Conservation (phyloP, 2,888 invertebrate genomes). For the Aleiodes leptofemur region DNA sequence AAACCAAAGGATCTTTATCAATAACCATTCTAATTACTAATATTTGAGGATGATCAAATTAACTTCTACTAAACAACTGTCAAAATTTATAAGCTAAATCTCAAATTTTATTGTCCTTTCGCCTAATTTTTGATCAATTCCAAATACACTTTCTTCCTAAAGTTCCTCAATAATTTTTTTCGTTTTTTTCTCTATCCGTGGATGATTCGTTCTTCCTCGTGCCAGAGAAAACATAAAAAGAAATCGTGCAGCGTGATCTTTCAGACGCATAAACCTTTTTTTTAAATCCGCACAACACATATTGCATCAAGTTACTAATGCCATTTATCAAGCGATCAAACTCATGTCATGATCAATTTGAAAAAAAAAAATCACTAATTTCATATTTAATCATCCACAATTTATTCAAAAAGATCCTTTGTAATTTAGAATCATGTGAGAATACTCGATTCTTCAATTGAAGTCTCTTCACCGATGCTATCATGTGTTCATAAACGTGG, state of each 20-base stretch:
- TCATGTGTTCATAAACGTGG: conserved; percentile 51
- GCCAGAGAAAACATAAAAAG: not conserved
- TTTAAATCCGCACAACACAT: not conserved
- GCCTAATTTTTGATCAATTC: no score
- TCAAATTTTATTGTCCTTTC: no score
- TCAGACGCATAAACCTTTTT: conserved; percentile 1
- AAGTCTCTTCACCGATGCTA: conserved; percentile 52
- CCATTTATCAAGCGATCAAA: conserved; percentile 14
- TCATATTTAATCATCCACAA: not conserved
- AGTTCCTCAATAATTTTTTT: no score
- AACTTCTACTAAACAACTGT: no score
- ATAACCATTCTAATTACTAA: no score
- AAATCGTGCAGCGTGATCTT: not conserved
- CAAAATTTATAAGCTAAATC: no score
- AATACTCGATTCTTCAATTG: conserved; percentile 37
- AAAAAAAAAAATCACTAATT: conserved; percentile 2
- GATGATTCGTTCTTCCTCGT: not conserved
- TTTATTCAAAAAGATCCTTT: not conserved
- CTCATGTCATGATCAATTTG: not conserved
- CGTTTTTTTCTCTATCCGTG: no score
- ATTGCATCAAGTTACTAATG: conserved; percentile 4
- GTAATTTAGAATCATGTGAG: not conserved
- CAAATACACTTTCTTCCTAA: no score
- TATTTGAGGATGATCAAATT: no score
- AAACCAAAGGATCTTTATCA: no score